Conservation (phyloP, 2,888 invertebrate genomes). For the Lysandra coridon region DNA sequence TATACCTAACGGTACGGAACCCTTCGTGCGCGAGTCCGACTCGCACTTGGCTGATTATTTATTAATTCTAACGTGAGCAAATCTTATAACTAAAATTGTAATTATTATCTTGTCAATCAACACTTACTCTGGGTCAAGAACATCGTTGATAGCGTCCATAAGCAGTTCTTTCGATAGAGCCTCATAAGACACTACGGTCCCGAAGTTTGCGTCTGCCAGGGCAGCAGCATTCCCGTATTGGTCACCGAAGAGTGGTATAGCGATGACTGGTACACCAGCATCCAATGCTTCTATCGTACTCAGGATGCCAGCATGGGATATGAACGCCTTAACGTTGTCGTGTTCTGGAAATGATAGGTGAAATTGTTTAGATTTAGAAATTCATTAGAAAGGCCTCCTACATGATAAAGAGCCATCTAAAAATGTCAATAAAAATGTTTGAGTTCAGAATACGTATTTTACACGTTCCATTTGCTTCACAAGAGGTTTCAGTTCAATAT, state of each 20-base stretch:
- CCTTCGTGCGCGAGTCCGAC: too few relatives aligned
- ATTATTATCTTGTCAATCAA: neutral
- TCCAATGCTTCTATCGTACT: constrained; percentile 85
- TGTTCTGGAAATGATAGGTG: constrained; percentile 74
- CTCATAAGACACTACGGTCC: constrained; percentile 78
- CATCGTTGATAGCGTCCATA: constrained; percentile 76
- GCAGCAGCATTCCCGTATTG: constrained; percentile 84
- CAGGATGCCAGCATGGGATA: constrained; percentile 84
- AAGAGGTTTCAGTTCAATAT: neutral
- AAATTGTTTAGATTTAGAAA: neutral
- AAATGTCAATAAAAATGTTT: neutral
- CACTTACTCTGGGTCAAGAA: constrained; percentile 80
- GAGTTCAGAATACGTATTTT: neutral
- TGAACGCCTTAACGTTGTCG: constrained; percentile 83
- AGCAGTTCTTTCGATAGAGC: constrained; percentile 80
- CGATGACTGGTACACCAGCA: constrained; percentile 83
- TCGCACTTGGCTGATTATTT: too few relatives aligned
- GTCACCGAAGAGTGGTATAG: constrained; percentile 86
- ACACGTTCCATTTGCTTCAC: neutral
- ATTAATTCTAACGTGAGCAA: too few relatives aligned
- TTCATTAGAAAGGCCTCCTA: too few relatives aligned
- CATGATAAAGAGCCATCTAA: too few relatives aligned
- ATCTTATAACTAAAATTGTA: neutral
- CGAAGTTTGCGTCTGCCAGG: constrained; percentile 81
- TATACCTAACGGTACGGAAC: too few relatives aligned